These are phyloP conservation scores for Dicaeum eximium DNA, from an alignment of 2,113 vertebrate genomes.

Conservation along the genomic window DNA sequence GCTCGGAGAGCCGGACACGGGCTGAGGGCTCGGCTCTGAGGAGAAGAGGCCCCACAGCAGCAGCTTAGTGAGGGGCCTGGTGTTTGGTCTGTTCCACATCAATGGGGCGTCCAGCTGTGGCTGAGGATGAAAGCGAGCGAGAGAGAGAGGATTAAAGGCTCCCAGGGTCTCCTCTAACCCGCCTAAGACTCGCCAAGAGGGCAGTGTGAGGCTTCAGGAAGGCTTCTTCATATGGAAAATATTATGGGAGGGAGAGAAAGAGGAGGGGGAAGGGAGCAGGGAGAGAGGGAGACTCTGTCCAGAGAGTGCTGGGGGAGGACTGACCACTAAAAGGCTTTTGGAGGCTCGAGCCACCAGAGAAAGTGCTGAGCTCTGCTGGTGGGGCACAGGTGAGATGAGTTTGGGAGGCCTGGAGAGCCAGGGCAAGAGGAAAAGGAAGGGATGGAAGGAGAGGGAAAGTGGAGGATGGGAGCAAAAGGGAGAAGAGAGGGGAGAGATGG, in stretches of 20 bases:
- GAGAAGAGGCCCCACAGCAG: conserved; percentile 69
- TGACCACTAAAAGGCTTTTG: neutral
- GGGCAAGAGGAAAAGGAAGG: neutral
- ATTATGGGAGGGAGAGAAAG: conserved; percentile 78
- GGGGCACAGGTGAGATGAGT: neutral
- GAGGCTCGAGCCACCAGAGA: neutral
- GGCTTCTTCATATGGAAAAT: conserved; percentile 78
- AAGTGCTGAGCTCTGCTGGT: neutral
- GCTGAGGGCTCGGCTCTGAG: neutral
- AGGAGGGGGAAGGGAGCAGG: conserved; percentile 65
- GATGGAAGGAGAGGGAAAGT: neutral
- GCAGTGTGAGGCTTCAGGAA: conserved; percentile 57
- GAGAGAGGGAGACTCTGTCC: conserved; percentile 33
- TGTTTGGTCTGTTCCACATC: conserved; percentile 88
- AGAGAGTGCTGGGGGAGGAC: neutral
- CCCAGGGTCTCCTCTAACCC: conserved; percentile 79
- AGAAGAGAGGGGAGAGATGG: neutral
- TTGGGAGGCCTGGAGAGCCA: neutral
- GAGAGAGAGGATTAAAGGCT: conserved; percentile 78
- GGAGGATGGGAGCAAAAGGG: neutral
- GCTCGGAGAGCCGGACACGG: neutral
- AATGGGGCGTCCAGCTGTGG: conserved; percentile 81
- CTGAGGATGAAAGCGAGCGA: conserved; percentile 76
- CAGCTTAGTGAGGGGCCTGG: conserved; percentile 87
- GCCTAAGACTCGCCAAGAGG: conserved; percentile 74